Conservation (phyloP, 2,113 vertebrate genomes). For the Labrus mixtus region DNA sequence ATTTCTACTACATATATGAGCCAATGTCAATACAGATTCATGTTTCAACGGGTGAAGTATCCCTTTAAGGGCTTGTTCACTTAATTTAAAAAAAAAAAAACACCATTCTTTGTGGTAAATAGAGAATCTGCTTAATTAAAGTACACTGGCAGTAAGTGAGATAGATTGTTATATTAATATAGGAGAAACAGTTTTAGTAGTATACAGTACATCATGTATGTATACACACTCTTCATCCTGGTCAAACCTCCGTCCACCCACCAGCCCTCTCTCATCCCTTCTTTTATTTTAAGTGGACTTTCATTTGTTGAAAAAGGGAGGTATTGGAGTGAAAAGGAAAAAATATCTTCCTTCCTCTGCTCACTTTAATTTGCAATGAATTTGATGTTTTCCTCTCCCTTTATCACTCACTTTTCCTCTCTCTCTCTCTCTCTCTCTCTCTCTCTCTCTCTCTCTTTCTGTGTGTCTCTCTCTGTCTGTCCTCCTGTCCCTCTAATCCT, state of each 20-base stretch:
- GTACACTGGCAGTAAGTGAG: too few relatives aligned
- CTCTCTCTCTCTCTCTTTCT: constrained; percentile 3
- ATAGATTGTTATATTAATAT: too few relatives aligned
- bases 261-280: constrained; percentile 30
- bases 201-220: too few relatives aligned
- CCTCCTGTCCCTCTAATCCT: constrained; percentile 79
- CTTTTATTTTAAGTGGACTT: constrained; percentile 30
- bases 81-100: too few relatives aligned
- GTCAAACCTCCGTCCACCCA: background rate
- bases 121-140: too few relatives aligned
- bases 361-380: constrained; percentile 48
- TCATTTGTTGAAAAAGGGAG: constrained; percentile 33
- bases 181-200: too few relatives aligned
- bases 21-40: too few relatives aligned
- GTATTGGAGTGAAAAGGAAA: constrained; percentile 11
- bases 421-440: constrained; percentile 26
- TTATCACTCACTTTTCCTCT: constrained; percentile 58
- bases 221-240: constrained; percentile 43
- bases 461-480: constrained; percentile 15
- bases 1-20: too few relatives aligned
- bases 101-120: too few relatives aligned
- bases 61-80: too few relatives aligned
- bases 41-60: too few relatives aligned
- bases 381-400: constrained; percentile 56
- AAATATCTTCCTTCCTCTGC: background rate